phyloP scores from a whole-genome alignment of 2,888 invertebrate genomes.

The Buathra laborator region DNA sequence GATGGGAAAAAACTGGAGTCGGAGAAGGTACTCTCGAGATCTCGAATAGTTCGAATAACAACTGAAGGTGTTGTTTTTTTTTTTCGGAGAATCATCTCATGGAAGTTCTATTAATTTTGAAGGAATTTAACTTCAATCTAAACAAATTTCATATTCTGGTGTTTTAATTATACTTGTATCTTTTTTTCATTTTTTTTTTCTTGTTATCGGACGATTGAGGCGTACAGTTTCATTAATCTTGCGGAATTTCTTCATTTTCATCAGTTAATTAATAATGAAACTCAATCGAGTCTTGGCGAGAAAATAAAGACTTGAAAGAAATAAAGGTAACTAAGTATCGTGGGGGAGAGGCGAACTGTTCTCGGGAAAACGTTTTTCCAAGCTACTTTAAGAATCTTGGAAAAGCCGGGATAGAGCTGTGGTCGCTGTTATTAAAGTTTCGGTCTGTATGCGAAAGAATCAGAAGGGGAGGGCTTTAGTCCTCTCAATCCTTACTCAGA shows the following conservation, averaged over 20 bases:
- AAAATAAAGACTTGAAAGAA: constrained; percentile 12
- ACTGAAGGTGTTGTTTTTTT: too few relatives aligned
- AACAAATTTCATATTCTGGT: too few relatives aligned
- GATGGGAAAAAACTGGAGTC: background rate
- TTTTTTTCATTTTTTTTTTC: background rate
- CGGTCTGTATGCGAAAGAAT: constrained; percentile 37
- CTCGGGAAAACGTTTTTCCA: constrained; percentile 48
- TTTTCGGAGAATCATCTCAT: too few relatives aligned
- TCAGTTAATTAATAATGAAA: background rate
- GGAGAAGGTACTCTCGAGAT: background rate
- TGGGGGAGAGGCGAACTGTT: constrained; percentile 24
- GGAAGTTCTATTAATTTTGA: too few relatives aligned
- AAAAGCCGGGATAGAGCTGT: constrained; percentile 37
- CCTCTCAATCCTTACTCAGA: constrained; percentile 23
- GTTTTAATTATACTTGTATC: background rate
- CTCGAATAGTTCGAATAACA: background rate
- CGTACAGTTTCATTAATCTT: background rate
- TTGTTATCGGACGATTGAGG: background rate
- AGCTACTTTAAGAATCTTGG: constrained; percentile 51
- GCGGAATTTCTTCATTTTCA: background rate
- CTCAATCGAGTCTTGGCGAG: background rate
- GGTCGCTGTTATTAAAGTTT: constrained; percentile 56
- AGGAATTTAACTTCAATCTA: too few relatives aligned
- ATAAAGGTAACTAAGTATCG: constrained; percentile 24
- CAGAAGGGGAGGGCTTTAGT: background rate